Base-by-base conservation (phyloP, 2,888 invertebrate species). In the Galerucella nymphaeae region DNA sequence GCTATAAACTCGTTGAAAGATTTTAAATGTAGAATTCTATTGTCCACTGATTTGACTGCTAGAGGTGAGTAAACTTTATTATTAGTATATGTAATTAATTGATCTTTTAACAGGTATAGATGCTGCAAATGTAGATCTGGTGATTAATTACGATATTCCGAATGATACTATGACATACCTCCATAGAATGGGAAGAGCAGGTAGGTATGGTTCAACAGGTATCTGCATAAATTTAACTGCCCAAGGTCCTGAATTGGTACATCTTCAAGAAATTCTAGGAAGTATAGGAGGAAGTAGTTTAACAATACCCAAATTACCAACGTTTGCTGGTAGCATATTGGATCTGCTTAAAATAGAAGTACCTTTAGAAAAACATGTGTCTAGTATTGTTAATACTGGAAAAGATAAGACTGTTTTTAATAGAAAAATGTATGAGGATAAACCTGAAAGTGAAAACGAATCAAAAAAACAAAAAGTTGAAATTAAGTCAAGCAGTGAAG, bases 151-250 rank as follows among this genome's bases (percentile, higher is more conserved):
- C 82, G 98, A 98, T 84, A 88, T 95, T 42, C 96, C 99, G 0
- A 83, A 83, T 76, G 93, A 94, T 82, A 89, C 91, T 78, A 92
- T 93, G 76, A 96, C 95, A 18, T 97, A 97, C 88, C 89, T 97
- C 76, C 99, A 99, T 88, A 90, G 99, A 82, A 97, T 98, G 84
- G 99, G 99, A 0, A 90, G 99, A 81, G 97, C 98, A 58, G 99
- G 99, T 0, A 89, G 99, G 75, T 99, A 93, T 88, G 99, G 98
- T 0, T 92, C 94, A 1, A 91, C 91, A 84, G 97, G 97, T 66
- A 89, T 91, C 71, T 93, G 95, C 38, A 90, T 97, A 14, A 93
- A 93, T 65, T 90, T 97, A 71, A 87, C 93, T 10, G 89, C 91
- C 79, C 88, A 90, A 64, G 91, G 91, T 8, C 87, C 89, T 68